A percentile compares a stretch with the other conserved stretches of the same genome.
Conservation (phyloP, 2,113 vertebrate genomes). For the Scomber japonicus region DNA sequence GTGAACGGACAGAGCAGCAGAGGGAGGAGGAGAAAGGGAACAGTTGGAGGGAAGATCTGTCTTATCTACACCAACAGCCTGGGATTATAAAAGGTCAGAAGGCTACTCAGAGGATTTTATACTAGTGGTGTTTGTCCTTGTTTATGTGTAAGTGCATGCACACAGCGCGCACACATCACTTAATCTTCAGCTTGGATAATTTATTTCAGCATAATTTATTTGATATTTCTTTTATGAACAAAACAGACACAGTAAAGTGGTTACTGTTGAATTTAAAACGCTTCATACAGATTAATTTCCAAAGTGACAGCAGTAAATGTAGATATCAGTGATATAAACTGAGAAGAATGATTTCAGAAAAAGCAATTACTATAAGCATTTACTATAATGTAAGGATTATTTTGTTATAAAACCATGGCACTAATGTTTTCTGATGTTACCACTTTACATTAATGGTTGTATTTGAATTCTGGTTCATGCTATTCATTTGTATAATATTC, state of each 20-base stretch:
- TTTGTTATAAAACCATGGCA: not conserved
- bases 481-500: not conserved
- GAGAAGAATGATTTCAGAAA: not conserved
- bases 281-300: not conserved
- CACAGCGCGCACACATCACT: not conserved
- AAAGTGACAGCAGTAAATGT: not conserved
- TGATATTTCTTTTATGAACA: not conserved
- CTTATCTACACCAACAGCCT: slow-evolving; percentile 64
- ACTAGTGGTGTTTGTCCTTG: not conserved
- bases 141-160: not conserved
- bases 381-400: not conserved
- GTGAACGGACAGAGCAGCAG: slow-evolving; percentile 36
- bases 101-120: not conserved
- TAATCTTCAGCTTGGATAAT: not conserved
- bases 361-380: too few relatives aligned
- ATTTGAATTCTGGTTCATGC: not conserved
- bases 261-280: too few relatives aligned
- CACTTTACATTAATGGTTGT: not conserved
- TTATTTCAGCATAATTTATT: not conserved
- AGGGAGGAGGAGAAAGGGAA: not conserved
- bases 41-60: not conserved
- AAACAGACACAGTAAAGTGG: not conserved
- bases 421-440: not conserved
- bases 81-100: slow-evolving; percentile 31
- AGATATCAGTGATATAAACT: not conserved